These are phyloP conservation scores for Muscidifurax raptorellus DNA, from an alignment of 1,140 invertebrate species.

Conservation along the genomic window DNA sequence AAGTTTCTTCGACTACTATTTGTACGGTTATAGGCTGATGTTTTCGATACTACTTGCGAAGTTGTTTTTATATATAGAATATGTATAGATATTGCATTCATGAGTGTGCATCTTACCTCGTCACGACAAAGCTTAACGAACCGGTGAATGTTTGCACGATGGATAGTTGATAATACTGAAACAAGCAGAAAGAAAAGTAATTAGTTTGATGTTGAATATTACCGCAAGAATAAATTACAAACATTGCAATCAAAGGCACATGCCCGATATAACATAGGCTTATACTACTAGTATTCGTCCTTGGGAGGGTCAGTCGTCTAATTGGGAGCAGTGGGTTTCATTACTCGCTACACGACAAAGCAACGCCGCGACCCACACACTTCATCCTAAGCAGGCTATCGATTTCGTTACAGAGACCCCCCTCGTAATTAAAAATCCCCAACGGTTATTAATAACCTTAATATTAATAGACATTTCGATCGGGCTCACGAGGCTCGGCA, in stretches of 20 bases:
- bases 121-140: not conserved
- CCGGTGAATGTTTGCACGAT: not conserved
- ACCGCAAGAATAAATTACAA: not conserved
- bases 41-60: not conserved
- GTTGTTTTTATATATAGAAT: not conserved
- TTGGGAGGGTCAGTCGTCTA: not conserved
- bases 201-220: not conserved
- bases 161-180: not conserved
- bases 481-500: not conserved
- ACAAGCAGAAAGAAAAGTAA: not conserved
- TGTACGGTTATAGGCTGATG: not conserved
- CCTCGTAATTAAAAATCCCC: slow-evolving; percentile 8
- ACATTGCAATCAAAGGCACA: not conserved
- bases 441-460: slow-evolving; percentile 16
- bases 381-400: not conserved
- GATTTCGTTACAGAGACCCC: not conserved
- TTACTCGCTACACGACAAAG: not conserved
- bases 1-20: not conserved
- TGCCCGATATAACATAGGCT: not conserved
- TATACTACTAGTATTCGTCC: not conserved
- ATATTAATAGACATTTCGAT: slow-evolving; percentile 26
- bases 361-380: not conserved
- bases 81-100: not conserved
- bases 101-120: not conserved
- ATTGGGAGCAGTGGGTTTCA: not conserved